Percentiles rank a stretch among this genome's conserved stretches.
These are phyloP conservation scores for Entomyzon cyanotis DNA, from an alignment of 2,113 vertebrate genomes.

Conservation along the genomic window DNA sequence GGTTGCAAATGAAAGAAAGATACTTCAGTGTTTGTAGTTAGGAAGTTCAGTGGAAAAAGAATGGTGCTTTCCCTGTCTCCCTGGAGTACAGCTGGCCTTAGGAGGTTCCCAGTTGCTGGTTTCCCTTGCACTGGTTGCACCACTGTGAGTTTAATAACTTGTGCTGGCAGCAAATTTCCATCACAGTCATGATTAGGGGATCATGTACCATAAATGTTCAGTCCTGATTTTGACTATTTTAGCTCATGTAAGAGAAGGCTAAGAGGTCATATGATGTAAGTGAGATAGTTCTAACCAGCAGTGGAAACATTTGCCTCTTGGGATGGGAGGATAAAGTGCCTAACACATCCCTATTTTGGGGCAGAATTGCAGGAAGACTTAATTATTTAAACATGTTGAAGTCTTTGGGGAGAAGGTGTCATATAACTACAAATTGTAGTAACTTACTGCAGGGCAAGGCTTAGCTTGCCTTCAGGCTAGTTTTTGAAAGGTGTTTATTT, in stretches of 20 bases:
- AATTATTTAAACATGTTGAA: neutral
- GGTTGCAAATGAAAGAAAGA: neutral
- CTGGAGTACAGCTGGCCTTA: neutral
- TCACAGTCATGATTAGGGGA: neutral
- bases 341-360: neutral
- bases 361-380: neutral
- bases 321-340: neutral
- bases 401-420: neutral
- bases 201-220: neutral
- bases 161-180: neutral
- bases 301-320: neutral
- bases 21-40: neutral
- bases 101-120: neutral
- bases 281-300: neutral
- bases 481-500: conserved; percentile 15
- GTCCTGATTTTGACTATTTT: neutral
- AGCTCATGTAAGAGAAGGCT: neutral
- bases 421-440: neutral
- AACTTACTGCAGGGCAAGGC: neutral
- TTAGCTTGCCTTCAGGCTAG: neutral
- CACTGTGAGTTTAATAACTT: neutral
- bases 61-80: neutral
- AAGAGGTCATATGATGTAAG: neutral
- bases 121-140: neutral
- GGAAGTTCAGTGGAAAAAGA: neutral